Evolutionary conservation across 2,888 invertebrate species (phyloP).

Genomic region (Adelphocoris suturalis): DNA sequence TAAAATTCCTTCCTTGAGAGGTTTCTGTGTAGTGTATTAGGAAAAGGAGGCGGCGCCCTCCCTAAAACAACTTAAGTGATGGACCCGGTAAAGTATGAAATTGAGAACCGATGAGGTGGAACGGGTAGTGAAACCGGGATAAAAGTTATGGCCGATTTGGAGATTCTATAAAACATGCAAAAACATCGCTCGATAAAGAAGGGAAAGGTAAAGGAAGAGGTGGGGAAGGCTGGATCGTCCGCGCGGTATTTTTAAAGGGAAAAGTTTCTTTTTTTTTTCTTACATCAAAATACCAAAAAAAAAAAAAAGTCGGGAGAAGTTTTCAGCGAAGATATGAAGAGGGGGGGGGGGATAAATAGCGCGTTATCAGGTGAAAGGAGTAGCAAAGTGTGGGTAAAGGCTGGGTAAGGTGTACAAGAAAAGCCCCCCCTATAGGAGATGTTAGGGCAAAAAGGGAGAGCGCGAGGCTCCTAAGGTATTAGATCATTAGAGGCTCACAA

Average conservation of each 20-base stretch:
- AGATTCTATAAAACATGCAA: constrained; percentile 17
- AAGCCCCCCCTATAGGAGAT: constrained; percentile 5
- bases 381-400: not conserved
- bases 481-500: constrained; percentile 53
- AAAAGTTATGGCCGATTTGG: constrained; percentile 17
- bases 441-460: constrained; percentile 44
- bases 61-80: not conserved
- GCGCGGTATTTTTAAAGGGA: not conserved
- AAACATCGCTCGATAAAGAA: not conserved
- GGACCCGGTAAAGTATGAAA: not conserved
- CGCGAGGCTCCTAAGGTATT: constrained; percentile 41
- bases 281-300: not conserved
- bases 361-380: constrained; percentile 36
- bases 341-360: not conserved
- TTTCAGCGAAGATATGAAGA: not conserved
- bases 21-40: no score
- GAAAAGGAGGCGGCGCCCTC: not conserved
- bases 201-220: not conserved
- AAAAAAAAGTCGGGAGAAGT: not conserved
- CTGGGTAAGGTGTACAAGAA: not conserved
- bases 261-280: not conserved
- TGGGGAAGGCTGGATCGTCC: not conserved
- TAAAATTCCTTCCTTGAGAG: no score
- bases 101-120: not conserved
- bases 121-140: not conserved